Base-by-base conservation (phyloP, 2,888 invertebrate species). In the Limnephilus marmoratus region DNA sequence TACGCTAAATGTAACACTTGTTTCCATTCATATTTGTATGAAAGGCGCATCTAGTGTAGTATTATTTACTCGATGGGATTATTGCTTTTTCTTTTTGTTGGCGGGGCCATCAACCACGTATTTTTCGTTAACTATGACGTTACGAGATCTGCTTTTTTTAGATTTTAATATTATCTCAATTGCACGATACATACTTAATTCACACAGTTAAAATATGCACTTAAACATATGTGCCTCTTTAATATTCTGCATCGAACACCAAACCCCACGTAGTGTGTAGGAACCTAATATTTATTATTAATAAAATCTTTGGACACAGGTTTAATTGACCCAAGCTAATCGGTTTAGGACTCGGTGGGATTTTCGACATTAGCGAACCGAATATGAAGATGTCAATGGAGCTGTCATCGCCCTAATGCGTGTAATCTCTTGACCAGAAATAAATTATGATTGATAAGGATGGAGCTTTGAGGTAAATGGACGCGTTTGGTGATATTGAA, bases 371-470 rank as follows among this genome's bases (percentile, higher is more conserved):
- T 45, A 86, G 86, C 37, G 24, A 34, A 4, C 24, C 34, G 24
- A 68, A n/a, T 41, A 49, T 86, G 86, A 86, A 86, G 86, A 86
- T 86, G 86, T 86, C 86, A 86, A 86, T 86, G 86, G 86, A 86
- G 24, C 37, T 80, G 34, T 88, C 88, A 9, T 68, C 45, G 29
- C 86, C 49, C 3, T 87, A 87, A 49, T 29, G 49, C 49, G 86
- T 87, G 86, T 87, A 87, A 87, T 37, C 83, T 87, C 53, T 7
- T 87, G 31, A 87, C 41, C 86, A 49, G 53, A 45, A 53, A 53
- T 87, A 87, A 87, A 87, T 87, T 49, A 53, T 49, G 86, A 87
- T 87, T 87, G 86, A 87, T 87, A 49, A 45, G 86, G 45, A 45
- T 41, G 41, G 7, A 49, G 53, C 29, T 45, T 15, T 15, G 49